phyloP scores from a whole-genome alignment of 37 sponge, comb jelly and placozoan genomes.

The Chondrosia reniformis region DNA sequence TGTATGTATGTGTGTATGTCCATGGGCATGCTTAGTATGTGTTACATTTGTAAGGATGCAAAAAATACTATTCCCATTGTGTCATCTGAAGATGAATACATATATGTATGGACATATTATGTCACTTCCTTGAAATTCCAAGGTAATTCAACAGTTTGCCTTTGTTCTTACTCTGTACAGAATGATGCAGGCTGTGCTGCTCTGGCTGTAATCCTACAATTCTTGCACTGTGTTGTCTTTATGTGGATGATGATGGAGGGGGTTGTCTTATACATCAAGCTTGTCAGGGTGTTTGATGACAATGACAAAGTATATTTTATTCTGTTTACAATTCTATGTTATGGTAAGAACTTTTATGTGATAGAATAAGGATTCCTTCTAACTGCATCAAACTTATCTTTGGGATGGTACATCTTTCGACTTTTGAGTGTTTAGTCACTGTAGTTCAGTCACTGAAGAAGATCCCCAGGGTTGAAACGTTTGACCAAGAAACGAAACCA shows the following conservation, averaged over 20 bases:
- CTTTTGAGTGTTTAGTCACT: too few relatives aligned
- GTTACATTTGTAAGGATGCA: too few relatives aligned
- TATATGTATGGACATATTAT: too few relatives aligned
- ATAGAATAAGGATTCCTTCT: too few relatives aligned
- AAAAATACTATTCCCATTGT: too few relatives aligned
- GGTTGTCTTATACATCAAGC: slow-evolving; percentile 50
- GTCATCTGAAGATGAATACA: too few relatives aligned
- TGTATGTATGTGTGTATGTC: not conserved
- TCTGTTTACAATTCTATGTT: slow-evolving; percentile 44
- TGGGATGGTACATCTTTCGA: too few relatives aligned
- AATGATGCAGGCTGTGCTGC: slow-evolving; percentile 27
- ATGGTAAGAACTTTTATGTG: slow-evolving; percentile 35
- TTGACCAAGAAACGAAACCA: too few relatives aligned
- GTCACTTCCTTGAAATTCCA: too few relatives aligned
- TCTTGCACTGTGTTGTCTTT: slow-evolving; percentile 48
- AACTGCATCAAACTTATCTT: too few relatives aligned
- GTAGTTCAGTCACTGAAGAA: too few relatives aligned
- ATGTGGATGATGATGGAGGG: slow-evolving; percentile 89
- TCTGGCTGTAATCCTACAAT: slow-evolving; percentile 45
- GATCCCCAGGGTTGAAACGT: too few relatives aligned
- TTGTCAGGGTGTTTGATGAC: slow-evolving; percentile 53
- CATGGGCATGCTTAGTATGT: not conserved
- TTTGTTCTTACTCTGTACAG: not conserved
- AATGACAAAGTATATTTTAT: slow-evolving; percentile 24
- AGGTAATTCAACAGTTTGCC: not conserved